These are phyloP conservation scores for Griposia aprilina DNA, from an alignment of 2,888 invertebrate species.

Conservation along the genomic window DNA sequence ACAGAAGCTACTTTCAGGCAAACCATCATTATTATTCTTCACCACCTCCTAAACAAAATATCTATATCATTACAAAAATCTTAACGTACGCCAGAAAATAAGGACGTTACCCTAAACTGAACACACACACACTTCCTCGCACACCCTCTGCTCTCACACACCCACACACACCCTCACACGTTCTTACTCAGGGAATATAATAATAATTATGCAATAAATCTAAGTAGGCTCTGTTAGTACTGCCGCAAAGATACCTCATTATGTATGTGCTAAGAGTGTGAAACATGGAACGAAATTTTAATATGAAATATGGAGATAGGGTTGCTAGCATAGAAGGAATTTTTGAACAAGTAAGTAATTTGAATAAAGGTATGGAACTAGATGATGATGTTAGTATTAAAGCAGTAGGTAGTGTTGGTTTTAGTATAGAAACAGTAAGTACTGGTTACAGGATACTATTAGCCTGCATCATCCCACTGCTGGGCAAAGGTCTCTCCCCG, in stretches of 20 bases:
- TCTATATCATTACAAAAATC: conserved; percentile 22
- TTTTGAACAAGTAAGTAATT: conserved; percentile 6
- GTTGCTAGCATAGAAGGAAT: conserved; percentile 12
- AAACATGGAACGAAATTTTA: conserved; percentile 53
- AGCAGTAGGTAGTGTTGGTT: neutral
- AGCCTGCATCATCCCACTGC: neutral
- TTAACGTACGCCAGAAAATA: conserved; percentile 5
- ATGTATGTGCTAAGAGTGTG: conserved; percentile 53
- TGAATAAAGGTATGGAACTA: neutral
- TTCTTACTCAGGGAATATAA: conserved; percentile 43
- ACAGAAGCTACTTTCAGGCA: neutral
- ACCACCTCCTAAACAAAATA: neutral
- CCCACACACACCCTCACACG: too few relatives aligned
- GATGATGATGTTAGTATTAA: neutral
- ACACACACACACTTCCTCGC: neutral
- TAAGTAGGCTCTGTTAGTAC: conserved; percentile 38
- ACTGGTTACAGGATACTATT: neutral
- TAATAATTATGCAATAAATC: conserved; percentile 61
- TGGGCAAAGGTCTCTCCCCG: neutral
- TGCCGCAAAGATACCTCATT: conserved; percentile 44
- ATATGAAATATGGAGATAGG: conserved; percentile 49
- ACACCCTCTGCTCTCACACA: too few relatives aligned
- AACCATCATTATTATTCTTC: conserved; percentile 13
- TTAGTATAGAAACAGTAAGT: neutral
- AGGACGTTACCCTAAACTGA: conserved; percentile 7